Conservation (phyloP, 2,888 invertebrate genomes). For the Meta bourneti region DNA sequence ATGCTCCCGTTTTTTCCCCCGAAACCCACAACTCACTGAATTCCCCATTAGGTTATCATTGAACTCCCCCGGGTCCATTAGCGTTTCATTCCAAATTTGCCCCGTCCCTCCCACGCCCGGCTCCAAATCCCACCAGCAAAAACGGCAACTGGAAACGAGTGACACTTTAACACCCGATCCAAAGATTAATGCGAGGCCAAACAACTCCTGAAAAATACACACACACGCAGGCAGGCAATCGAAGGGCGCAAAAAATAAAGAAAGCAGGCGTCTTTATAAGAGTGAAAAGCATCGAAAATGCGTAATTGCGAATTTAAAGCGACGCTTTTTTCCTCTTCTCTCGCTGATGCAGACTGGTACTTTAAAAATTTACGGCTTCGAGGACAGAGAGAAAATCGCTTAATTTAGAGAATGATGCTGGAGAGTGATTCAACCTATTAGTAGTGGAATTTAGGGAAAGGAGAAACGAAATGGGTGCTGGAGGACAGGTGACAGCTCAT, state of each 20-base stretch:
- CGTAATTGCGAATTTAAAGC: slow-evolving; percentile 36
- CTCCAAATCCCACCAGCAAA: too few species aligned
- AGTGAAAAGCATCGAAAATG: neutral
- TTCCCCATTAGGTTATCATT: neutral
- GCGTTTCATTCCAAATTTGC: slow-evolving; percentile 1
- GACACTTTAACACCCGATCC: slow-evolving; percentile 26
- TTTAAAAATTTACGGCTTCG: slow-evolving; percentile 7
- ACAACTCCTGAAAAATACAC: neutral
- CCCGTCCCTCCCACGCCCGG: neutral
- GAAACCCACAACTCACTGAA: neutral
- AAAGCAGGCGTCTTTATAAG: neutral
- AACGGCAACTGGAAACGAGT: neutral
- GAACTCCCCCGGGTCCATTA: slow-evolving; percentile 34
- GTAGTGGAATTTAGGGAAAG: neutral
- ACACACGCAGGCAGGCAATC: neutral
- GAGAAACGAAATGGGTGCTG: neutral
- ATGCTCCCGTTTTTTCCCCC: neutral
- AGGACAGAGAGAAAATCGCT: slow-evolving; percentile 18
- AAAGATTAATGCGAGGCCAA: slow-evolving; percentile 33
- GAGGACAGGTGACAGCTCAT: neutral
- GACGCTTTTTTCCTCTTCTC: neutral
- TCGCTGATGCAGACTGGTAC: neutral
- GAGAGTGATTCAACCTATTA: neutral
- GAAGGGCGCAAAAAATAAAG: slow-evolving; percentile 1
- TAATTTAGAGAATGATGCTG: neutral